These are phyloP conservation scores for Epizoanthus fatuus DNA, from an alignment of 92 coral and sea anemone species.

Conservation along the genomic window DNA sequence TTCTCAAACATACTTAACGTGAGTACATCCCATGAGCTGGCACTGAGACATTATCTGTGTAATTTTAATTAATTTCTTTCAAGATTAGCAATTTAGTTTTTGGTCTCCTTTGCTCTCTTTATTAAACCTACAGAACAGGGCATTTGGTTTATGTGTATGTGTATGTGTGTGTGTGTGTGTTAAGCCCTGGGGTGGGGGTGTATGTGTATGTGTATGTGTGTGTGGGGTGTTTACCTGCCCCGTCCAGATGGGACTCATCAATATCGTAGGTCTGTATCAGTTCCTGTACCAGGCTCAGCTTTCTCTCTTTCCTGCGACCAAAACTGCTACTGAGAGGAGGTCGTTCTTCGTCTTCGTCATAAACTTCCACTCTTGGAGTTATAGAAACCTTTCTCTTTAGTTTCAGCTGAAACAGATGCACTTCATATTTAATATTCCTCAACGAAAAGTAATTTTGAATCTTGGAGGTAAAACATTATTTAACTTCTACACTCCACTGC, in stretches of 20 bases:
- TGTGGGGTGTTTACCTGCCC: constrained; percentile 13
- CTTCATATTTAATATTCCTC: neutral
- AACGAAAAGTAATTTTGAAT: too few relatives aligned
- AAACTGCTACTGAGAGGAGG: constrained; percentile 76
- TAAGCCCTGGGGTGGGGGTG: too few relatives aligned
- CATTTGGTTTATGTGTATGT: too few relatives aligned
- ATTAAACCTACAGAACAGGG: too few relatives aligned
- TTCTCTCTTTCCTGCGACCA: constrained; percentile 63
- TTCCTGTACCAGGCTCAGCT: constrained; percentile 94
- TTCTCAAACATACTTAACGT: too few relatives aligned
- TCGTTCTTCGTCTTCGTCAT: constrained; percentile 71
- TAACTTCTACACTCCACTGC: neutral
- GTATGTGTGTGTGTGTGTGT: too few relatives aligned
- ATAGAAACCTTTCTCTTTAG: constrained; percentile 62
- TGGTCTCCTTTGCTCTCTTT: too few relatives aligned
- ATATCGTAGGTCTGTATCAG: constrained; percentile 92
- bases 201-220: too few relatives aligned
- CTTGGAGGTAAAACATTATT: neutral
- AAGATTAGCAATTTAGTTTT: too few relatives aligned
- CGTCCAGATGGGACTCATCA: constrained; percentile 79
- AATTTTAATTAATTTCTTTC: too few relatives aligned
- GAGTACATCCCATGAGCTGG: too few relatives aligned
- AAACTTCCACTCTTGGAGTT: constrained; percentile 69
- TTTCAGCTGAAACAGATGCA: constrained; percentile 66
- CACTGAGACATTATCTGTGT: too few relatives aligned